A percentile compares a stretch with the other conserved stretches of the same genome.
Conservation (phyloP, 92 coral and sea anemone species). For the Actinostola sp. region DNA sequence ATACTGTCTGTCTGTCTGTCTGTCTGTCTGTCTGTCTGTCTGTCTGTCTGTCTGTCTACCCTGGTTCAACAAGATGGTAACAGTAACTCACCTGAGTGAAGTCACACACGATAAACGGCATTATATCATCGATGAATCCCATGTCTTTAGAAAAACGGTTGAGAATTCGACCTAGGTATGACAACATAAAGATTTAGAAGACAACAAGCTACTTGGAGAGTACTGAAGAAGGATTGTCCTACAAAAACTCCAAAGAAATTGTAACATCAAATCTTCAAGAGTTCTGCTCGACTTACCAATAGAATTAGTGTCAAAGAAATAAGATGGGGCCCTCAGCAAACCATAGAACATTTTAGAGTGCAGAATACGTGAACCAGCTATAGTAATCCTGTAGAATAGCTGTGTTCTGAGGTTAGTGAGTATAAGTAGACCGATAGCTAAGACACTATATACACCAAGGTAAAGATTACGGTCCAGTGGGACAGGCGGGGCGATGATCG, state of each 20-base stretch:
- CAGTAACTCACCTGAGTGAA: conserved; percentile 51
- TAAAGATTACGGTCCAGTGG: conserved; percentile 34
- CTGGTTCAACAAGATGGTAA: no score
- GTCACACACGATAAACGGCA: conserved; percentile 61
- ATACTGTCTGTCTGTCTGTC: no score
- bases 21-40: no score
- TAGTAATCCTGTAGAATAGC: conserved; percentile 48
- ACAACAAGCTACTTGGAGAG: no score
- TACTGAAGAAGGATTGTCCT: background rate
- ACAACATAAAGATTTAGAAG: no score
- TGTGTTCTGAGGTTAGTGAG: conserved; percentile 46
- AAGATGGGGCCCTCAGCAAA: conserved; percentile 53
- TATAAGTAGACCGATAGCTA: conserved; percentile 48
- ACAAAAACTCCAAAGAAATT: no score
- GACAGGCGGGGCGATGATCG: conserved; percentile 30
- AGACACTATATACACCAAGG: conserved; percentile 52
- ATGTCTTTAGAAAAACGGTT: conserved; percentile 63
- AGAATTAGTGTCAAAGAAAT: conserved; percentile 68
- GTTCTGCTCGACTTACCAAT: conserved; percentile 69
- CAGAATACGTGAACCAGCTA: conserved; percentile 55
- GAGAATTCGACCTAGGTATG: conserved; percentile 65
- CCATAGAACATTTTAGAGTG: conserved; percentile 56
- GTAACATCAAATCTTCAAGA: background rate
- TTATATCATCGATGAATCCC: conserved; percentile 59
- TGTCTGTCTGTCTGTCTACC: no score